phyloP scores from a whole-genome alignment of 2,888 invertebrate genomes.

The Cartodere bifasciata region DNA sequence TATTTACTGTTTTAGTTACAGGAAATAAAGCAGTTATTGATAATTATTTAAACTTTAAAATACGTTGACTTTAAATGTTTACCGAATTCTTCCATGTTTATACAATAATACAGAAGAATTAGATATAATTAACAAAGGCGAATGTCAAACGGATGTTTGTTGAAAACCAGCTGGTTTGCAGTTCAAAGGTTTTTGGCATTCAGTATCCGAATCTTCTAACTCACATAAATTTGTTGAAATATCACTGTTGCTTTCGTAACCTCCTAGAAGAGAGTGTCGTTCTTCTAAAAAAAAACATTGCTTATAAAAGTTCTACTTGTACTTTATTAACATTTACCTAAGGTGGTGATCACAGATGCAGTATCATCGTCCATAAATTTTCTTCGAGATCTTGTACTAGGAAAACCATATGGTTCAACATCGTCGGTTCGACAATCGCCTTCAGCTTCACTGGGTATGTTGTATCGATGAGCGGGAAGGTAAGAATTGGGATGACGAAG shows the following conservation, averaged over 20 bases:
- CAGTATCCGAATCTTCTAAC: constrained; percentile 79
- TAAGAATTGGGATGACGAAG: constrained; percentile 75
- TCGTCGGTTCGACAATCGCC: constrained; percentile 41
- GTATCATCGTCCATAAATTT: constrained; percentile 47
- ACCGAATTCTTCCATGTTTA: too few species aligned
- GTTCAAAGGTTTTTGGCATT: constrained; percentile 38
- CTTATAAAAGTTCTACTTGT: too few species aligned
- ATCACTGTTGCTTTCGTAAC: constrained; percentile 67
- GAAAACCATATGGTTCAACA: constrained; percentile 39
- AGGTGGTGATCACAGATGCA: constrained; percentile 54
- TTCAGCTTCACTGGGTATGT: constrained; percentile 53
- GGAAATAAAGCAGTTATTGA: too few species aligned
- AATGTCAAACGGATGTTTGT: constrained; percentile 34
- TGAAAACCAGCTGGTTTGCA: constrained; percentile 29
- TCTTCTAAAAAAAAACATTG: constrained; percentile 48
- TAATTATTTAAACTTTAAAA: too few species aligned
- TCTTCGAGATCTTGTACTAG: constrained; percentile 34
- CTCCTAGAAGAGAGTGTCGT: constrained; percentile 61
- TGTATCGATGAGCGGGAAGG: constrained; percentile 52
- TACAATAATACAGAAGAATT: too few species aligned
- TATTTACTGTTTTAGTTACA: too few species aligned
- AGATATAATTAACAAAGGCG: too few species aligned
- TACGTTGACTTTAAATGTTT: too few species aligned
- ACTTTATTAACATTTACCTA: constrained; percentile 36
- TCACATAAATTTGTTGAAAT: constrained; percentile 82